Evolutionary conservation across 2,113 vertebrate genomes (phyloP).

Genomic region (Oryzias curvinotus): DNA sequence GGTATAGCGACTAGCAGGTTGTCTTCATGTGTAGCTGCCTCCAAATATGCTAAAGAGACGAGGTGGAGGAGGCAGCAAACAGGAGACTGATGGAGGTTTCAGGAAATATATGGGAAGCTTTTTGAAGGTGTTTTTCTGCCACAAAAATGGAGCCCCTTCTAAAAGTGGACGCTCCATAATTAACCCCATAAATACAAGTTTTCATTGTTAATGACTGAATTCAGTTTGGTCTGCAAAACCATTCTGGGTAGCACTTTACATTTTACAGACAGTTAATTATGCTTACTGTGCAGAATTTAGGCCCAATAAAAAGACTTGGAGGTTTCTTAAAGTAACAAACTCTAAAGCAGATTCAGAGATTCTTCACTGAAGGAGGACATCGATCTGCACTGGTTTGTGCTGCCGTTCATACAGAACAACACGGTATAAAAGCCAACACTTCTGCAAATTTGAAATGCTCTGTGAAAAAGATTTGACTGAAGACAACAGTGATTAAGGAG

Average conservation of each 20-base stretch:
- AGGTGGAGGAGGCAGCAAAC: slow-evolving; percentile 22
- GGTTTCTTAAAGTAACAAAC: slow-evolving; percentile 10
- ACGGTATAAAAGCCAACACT: slow-evolving; percentile 37
- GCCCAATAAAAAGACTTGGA: not conserved
- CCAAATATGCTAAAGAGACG: slow-evolving; percentile 42
- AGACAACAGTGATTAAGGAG: slow-evolving; percentile 45
- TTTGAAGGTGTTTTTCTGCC: slow-evolving; percentile 57
- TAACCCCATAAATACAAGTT: no score
- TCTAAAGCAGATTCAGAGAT: not conserved
- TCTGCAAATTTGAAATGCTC: slow-evolving; percentile 55
- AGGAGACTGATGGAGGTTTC: slow-evolving; percentile 33
- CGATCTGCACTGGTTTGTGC: not conserved
- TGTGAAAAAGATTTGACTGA: slow-evolving; percentile 51
- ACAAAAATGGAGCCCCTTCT: no score
- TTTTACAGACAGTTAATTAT: no score
- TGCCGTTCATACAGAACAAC: not conserved
- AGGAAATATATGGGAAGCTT: slow-evolving; percentile 22
- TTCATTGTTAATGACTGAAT: no score
- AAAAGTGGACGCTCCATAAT: no score
- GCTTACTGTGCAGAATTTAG: not conserved
- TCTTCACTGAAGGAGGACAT: slow-evolving; percentile 22
- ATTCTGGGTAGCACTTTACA: no score
- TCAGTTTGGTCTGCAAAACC: no score
- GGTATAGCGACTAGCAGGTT: slow-evolving; percentile 31
- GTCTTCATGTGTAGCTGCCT: slow-evolving; percentile 24